phyloP scores from a whole-genome alignment of 2,888 invertebrate species.

The Campopleginae sp. region DNA sequence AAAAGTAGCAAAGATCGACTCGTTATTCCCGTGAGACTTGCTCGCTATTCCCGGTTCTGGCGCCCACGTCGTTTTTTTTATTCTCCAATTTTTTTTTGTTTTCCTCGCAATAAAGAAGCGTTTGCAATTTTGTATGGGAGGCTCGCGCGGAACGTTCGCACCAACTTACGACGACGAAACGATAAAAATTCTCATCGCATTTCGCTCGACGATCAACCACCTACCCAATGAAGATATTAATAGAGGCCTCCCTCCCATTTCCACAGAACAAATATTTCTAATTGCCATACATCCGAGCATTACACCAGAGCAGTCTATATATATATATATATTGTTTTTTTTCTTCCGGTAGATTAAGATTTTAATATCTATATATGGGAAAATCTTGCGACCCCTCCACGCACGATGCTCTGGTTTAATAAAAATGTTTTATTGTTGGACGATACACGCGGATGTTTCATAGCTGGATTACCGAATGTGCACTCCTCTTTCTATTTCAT shows the following conservation, averaged over 20 bases:
- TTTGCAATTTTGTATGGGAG: not conserved
- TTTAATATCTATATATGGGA: conserved; percentile 32
- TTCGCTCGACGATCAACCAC: conserved; percentile 52
- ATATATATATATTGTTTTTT: too few species aligned
- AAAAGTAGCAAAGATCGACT: conserved; percentile 71
- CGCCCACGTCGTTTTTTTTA: too few species aligned
- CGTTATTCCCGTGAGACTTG: conserved; percentile 65
- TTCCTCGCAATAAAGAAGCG: not conserved
- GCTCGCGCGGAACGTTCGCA: not conserved
- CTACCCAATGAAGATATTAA: conserved; percentile 79
- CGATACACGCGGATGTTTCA: conserved; percentile 57
- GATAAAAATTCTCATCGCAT: conserved; percentile 71
- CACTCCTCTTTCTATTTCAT: conserved; percentile 14
- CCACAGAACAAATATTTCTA: conserved; percentile 79
- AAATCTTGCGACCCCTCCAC: conserved; percentile 39
- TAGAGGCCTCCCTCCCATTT: conserved; percentile 64
- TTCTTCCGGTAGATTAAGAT: too few species aligned
- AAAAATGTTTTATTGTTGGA: conserved; percentile 79
- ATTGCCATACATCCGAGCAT: conserved; percentile 72
- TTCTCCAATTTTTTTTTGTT: not conserved
- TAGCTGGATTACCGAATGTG: conserved; percentile 28
- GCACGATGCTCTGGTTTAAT: conserved; percentile 71
- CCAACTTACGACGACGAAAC: conserved; percentile 26
- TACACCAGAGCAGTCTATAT: not conserved
- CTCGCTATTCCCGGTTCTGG: not conserved